These are phyloP conservation scores for Hucho hucho DNA, from an alignment of 2,113 vertebrate species.

Conservation along the genomic window DNA sequence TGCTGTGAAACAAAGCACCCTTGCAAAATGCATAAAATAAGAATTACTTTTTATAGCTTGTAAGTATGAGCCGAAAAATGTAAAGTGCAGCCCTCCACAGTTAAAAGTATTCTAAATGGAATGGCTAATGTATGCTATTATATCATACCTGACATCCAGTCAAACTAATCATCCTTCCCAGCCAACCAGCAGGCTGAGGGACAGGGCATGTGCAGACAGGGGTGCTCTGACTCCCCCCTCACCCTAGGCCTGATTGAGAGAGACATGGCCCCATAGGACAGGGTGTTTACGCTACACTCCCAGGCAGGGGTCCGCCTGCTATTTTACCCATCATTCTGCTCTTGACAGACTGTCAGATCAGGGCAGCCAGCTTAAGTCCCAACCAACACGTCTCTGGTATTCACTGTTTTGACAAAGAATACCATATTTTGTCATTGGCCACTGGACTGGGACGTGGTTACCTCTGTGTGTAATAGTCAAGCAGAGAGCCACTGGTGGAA, in stretches of 20 bases:
- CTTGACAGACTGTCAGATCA: slow-evolving; percentile 11
- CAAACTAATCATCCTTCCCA: slow-evolving; percentile 7
- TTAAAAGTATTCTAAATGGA: not conserved
- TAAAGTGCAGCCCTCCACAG: not conserved
- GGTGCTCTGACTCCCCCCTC: not conserved
- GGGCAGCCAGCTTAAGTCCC: not conserved
- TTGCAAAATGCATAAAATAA: not conserved
- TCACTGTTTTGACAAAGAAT: slow-evolving; percentile 19
- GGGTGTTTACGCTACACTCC: not conserved
- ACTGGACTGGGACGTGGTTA: slow-evolving; percentile 4
- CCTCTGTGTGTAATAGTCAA: not conserved
- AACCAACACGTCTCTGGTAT: slow-evolving; percentile 1
- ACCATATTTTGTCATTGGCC: slow-evolving; percentile 20
- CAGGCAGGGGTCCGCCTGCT: slow-evolving; percentile 6
- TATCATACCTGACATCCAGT: slow-evolving; percentile 3
- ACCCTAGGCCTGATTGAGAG: not conserved
- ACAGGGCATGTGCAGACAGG: not conserved
- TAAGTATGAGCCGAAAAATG: not conserved
- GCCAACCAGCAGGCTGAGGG: not conserved
- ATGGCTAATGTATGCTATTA: not conserved
- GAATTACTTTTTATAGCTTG: slow-evolving; percentile 4
- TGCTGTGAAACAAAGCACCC: not conserved
- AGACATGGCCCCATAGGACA: slow-evolving; percentile 3
- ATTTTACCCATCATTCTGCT: not conserved
- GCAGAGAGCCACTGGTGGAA: not conserved